Percentiles rank a stretch among this genome's conserved stretches.
phyloP scores from a whole-genome alignment of 1,140 invertebrate genomes.

The Papilio polyxenes region DNA sequence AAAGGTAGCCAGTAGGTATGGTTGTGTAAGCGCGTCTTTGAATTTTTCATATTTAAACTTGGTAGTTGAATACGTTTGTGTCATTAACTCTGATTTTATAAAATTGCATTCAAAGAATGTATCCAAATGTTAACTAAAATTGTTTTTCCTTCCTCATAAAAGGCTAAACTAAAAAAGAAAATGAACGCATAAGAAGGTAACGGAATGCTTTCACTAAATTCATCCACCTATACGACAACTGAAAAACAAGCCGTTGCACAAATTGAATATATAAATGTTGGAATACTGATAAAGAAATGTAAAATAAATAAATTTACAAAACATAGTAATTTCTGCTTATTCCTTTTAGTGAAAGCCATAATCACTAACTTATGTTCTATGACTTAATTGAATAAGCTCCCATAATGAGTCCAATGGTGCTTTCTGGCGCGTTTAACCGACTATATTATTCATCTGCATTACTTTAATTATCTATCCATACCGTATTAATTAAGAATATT shows the following conservation, averaged over 20 bases:
- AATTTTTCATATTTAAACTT: background rate
- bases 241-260: background rate
- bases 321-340: background rate
- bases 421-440: constrained; percentile 29
- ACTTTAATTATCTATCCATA: constrained; percentile 4
- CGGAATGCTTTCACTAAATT: background rate
- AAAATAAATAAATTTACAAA: background rate
- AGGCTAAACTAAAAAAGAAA: background rate
- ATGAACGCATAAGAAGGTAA: background rate
- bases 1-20: background rate
- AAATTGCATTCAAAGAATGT: background rate
- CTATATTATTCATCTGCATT: constrained; percentile 3
- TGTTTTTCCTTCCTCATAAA: background rate
- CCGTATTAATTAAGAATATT: constrained; percentile 24
- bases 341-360: background rate
- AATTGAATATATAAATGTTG: background rate
- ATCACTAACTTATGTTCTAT: constrained; percentile 1
- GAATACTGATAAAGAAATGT: background rate
- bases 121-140: background rate
- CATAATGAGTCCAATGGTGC: background rate
- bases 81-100: background rate
- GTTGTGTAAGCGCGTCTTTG: background rate
- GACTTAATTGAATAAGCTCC: constrained; percentile 1
- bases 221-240: background rate
- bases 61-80: background rate